Evolutionary conservation across 2,888 invertebrate genomes (phyloP), one percentile per base, ranked within the genome.

Genomic region (Monochamus alternatus): DNA sequence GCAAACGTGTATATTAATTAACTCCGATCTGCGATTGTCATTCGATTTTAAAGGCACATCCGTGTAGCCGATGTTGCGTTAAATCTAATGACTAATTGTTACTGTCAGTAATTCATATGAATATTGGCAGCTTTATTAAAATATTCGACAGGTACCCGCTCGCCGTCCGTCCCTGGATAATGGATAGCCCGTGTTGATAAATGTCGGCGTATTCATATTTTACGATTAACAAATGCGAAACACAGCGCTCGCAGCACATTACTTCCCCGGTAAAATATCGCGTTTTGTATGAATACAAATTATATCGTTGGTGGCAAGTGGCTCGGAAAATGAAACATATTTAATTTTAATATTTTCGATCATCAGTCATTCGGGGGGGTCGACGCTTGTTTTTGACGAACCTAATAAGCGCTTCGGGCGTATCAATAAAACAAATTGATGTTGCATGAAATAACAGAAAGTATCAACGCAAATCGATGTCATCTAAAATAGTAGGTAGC

Each of bases 111-210:
- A 32, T 66, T 55, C 44, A 51, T 65, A 51, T 31, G 44, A 47
- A 65, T 51, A 30, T 51, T 44, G 14, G 7, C 68, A 30, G 69
- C 8, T 60, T 14, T 60, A 69, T 60, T 69, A 69, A 69, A 69
- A 69, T 69, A 69, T 60, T 69, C 60, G 69, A 60, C 69, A 69
- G 69, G 69, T 69, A 60, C 30, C 44, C 47, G n/a, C 12, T 14
- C 60, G 38, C 68, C 38, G 8, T 31, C 7, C 51, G n/a, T n/a
- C 47, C n/a, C n/a, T 60, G 31, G 60, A 60, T 69, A 69, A 69
- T 69, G 69, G 44, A 69, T 69, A 22, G 43, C 0, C 69, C 30
- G 47, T 69, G n/a, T 69, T 69, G 69, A 69, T 69, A 69, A 47
- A 69, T 51, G 69, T 31, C 59, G 4, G 44, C 44, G 32, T 47